Evolutionary conservation across 2,888 invertebrate genomes (phyloP), one percentile per base, ranked within the genome.

Genomic region (Ypsolopha sequella): DNA sequence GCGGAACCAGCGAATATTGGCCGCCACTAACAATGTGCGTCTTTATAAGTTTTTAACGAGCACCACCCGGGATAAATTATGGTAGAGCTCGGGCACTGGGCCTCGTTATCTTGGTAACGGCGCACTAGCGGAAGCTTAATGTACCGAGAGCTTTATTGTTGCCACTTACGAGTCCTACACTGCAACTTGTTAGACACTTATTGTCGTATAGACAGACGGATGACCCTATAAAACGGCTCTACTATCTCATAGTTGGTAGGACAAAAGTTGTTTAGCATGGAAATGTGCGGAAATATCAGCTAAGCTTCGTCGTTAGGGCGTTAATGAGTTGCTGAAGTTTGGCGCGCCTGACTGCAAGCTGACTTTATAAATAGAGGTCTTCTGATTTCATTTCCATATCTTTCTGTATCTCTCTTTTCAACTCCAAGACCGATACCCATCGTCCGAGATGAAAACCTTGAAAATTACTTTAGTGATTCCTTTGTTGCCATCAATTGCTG

Each of bases 1-100:
- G n/a, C 70, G 75, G 72, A 71, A 75, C 63, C 77, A 75, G 75
- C 78, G 84, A 84, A 84, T 84, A 85, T 85, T 86, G 85, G 81
- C 80, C 76, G 69, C 75, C 71, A 50, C 82, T 84, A 86, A 86
- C 85, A 86, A 85, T 84, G 85, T 84, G 82, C 84, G 82, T 86
- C 85, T 86, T 86, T 86, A 84, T 85, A 86, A 86, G 84, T 86
- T 86, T 86, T 85, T 86, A 86, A 86, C 85, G 86, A 85, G 85
- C 82, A 80, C 76, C 76, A 76, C 80, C 76, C 85, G 82, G 82
- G 80, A 84, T 84, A 86, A 86, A 84, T 84, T 85, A 85, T 82
- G 84, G 81, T 77, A 74, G 76, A 73, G 75, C 73, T 24, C 79
- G 78, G 78, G 75, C 78, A 79, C 71, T 75, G 79, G 84, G 78